Evolutionary conservation across 2,888 invertebrate species (phyloP), one percentile per base, ranked within the genome.

Genomic region (Caenorhabditis virilis): DNA sequence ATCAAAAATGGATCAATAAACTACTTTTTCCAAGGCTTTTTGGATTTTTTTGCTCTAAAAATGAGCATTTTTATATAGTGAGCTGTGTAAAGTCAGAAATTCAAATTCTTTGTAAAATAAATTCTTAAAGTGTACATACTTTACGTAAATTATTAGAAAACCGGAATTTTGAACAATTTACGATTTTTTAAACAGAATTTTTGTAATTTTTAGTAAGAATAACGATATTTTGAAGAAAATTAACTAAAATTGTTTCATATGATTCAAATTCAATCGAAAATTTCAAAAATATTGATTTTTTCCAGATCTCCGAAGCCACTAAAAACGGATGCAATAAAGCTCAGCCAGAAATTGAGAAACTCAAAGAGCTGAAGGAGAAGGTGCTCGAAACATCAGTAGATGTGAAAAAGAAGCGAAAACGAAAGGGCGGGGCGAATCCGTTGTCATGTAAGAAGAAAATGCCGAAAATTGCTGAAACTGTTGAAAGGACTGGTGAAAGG

Each of bases 371-470:
- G n/a, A 69, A 66, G 41, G 49, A 53, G 33, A 43, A 27, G 7
- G 22, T 63, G 1, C 42, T 64, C 26, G 49, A 35, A 26, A 7
- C 33, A 26, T 6, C 16, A 22, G 47, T 16, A 13, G 27, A 22
- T 9, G 42, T 47, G 23, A 55, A 6, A 27, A 77, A 50, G 79
- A 80, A 7, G 76, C 70, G 16, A 82, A 81, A 69, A 80, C 82
- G n/a, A n/a, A n/a, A 55, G 11, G 33, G 78, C 45, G 79, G 81
- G 6, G 76, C 70, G 16, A 82, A 81, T 69, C 82, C 82, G n/a
- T 54, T 82, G 36, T 74, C 77, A 11, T 80, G 79, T 51, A 82
- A 79, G 62, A 81, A 79, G 66, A 79, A 78, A 56, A 66, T 70
- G 36, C 56, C 64, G 64, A 71, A 69, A 46, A 50, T 51, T 13